Evolutionary conservation across 2,888 invertebrate species (phyloP), one percentile per base, ranked within the genome.

Genomic region (Coenonympha arcania): DNA sequence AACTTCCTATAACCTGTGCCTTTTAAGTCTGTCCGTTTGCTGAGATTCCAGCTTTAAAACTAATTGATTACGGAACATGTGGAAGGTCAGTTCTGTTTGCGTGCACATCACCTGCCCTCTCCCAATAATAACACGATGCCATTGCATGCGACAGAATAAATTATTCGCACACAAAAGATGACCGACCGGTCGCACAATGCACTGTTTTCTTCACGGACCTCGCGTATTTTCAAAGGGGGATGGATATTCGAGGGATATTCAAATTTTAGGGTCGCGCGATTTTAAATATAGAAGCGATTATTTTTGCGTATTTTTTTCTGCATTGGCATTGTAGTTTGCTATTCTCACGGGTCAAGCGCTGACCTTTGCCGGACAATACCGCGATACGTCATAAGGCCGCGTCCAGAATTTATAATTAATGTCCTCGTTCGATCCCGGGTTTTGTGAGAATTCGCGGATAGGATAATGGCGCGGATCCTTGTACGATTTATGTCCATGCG

Each of bases 341-440:
- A 76, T 86, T 85, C 86, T 85, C 86, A 85, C 85, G 86, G 82
- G 84, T 84, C 81, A 81, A 81, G 73, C 76, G 67, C 60, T 82
- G 85, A 85, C 85, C 85, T 83, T 68, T 75, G 62, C 61, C 56
- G 75, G 73, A 81, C 79, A 79, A 79, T 73, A 57, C 63, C 63
- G 52, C 66, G 65, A 69, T 70, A 71, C 22, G 34, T 77, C 72
- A 73, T 72, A 69, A 68, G 68, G 57, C 65, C 65, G 71, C 73
- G 76, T 71, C 62, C 70, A 73, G 76, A 76, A 81, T 79, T 84
- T 79, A 82, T 86, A 86, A 86, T 85, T 86, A 84, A 86, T 85
- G 82, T 71, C 67, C 66, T 15, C 62, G 57, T 72, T 66, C 66
- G 69, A 68, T 59, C 55, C 58, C 40, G 31, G 50, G 58, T 57